Evolutionary conservation across 2,113 vertebrate species (phyloP).

Genomic region (Crocuta crocuta): DNA sequence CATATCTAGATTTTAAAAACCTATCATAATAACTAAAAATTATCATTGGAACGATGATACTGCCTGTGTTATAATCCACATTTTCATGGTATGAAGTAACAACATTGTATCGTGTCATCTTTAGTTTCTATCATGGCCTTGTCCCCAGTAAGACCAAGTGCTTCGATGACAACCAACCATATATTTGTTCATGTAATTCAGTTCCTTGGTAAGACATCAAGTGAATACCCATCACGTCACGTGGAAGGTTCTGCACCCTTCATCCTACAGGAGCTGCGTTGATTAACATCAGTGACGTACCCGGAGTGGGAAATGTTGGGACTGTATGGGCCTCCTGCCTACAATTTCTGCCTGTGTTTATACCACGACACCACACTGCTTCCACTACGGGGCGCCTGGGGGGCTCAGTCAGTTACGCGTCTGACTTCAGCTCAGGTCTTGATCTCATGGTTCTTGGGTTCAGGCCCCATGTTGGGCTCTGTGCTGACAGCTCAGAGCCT

Average conservation of each 20-base stretch:
- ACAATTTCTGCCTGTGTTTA: background rate
- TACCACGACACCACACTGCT: background rate
- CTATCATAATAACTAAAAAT: background rate
- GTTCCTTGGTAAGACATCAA: background rate
- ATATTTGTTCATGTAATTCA: background rate
- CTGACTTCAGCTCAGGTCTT: too few relatives aligned
- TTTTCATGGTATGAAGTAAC: background rate
- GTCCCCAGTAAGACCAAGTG: background rate
- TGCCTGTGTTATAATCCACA: background rate
- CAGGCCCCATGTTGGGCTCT: too few relatives aligned
- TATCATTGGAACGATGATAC: background rate
- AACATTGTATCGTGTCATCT: background rate
- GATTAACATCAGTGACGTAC: rapidly evolving
- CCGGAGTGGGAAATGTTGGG: background rate
- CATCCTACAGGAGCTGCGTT: rapidly evolving
- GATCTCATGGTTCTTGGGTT: too few relatives aligned
- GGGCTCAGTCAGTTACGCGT: too few relatives aligned
- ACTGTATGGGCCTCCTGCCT: background rate
- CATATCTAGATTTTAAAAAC: background rate
- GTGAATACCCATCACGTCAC: background rate
- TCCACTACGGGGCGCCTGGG: background rate
- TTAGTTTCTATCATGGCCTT: background rate
- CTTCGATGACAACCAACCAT: background rate
- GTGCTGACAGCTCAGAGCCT: too few relatives aligned
- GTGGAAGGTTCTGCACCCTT: background rate